phyloP scores from a whole-genome alignment of 2,888 invertebrate species.

The Hermaeophaga mercurialis region DNA sequence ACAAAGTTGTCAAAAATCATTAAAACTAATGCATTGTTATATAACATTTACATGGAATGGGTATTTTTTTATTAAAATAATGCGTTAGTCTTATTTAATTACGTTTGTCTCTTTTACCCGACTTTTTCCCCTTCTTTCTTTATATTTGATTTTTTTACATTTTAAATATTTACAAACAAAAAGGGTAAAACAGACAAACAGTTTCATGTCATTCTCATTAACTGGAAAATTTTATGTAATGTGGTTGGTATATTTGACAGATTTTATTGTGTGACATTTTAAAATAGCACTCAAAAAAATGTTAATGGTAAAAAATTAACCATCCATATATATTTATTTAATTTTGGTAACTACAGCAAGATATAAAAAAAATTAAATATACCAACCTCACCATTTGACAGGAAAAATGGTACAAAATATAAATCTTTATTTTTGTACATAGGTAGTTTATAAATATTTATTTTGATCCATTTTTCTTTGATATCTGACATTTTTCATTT shows the following conservation, averaged over 20 bases:
- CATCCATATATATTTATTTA: too few relatives aligned
- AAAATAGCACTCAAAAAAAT: neutral
- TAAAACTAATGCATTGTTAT: conserved; percentile 12
- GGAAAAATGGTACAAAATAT: conserved; percentile 10
- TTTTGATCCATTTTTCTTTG: conserved; percentile 22
- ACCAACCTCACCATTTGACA: too few relatives aligned
- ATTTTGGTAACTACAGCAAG: too few relatives aligned
- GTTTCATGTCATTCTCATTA: conserved; percentile 7
- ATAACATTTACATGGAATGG: neutral
- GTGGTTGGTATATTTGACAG: neutral
- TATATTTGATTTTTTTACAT: too few relatives aligned
- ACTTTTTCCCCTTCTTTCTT: neutral
- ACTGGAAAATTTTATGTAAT: conserved; percentile 5
- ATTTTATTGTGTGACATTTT: neutral
- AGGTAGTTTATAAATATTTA: conserved; percentile 16
- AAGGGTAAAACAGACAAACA: conserved; percentile 4
- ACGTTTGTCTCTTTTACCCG: neutral
- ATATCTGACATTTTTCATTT: conserved; percentile 18
- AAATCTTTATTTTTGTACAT: conserved; percentile 32
- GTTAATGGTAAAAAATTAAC: too few relatives aligned
- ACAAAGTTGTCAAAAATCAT: conserved; percentile 32
- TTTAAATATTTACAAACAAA: too few relatives aligned
- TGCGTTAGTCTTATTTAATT: neutral
- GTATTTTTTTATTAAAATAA: conserved; percentile 1
- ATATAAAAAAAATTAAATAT: too few relatives aligned